A percentile compares a stretch with the other conserved stretches of the same genome.
Conservation (phyloP, 2,113 vertebrate genomes). For the Ursus arctos region DNA sequence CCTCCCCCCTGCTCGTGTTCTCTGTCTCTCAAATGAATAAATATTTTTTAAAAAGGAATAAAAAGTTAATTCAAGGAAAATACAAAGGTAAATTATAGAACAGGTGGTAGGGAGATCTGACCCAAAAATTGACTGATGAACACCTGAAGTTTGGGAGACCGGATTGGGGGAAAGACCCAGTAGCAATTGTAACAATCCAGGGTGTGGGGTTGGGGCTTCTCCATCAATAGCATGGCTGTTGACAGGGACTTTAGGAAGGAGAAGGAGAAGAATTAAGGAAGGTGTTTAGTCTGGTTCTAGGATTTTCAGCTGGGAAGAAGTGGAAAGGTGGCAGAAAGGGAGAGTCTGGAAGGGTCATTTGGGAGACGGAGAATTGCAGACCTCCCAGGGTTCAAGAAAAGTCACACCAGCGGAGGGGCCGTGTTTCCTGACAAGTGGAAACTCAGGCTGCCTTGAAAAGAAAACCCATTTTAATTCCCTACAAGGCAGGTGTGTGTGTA, state of each 20-base stretch:
- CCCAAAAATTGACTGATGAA: neutral
- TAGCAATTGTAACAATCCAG: neutral
- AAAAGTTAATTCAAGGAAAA: neutral
- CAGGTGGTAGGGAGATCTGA: neutral
- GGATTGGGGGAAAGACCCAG: neutral
- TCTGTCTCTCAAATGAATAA: too few species aligned
- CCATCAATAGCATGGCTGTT: neutral
- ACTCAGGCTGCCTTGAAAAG: neutral
- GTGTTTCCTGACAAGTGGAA: neutral
- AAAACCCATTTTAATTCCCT: neutral
- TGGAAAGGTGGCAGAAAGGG: neutral
- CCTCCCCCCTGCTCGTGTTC: too few species aligned
- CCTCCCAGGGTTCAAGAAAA: neutral
- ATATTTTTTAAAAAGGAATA: too few species aligned
- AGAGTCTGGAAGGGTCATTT: neutral
- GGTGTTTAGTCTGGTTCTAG: neutral
- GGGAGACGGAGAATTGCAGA: neutral
- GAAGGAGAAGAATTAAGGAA: neutral
- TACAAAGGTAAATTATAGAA: neutral
- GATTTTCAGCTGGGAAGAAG: neutral
- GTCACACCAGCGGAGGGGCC: too few species aligned
- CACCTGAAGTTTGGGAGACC: neutral
- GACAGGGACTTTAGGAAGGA: neutral
- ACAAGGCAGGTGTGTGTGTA: neutral
- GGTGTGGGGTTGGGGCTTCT: neutral